Evolutionary conservation across 1,140 invertebrate species (phyloP).

Genomic region (Daktulosphaira vitifoliae): DNA sequence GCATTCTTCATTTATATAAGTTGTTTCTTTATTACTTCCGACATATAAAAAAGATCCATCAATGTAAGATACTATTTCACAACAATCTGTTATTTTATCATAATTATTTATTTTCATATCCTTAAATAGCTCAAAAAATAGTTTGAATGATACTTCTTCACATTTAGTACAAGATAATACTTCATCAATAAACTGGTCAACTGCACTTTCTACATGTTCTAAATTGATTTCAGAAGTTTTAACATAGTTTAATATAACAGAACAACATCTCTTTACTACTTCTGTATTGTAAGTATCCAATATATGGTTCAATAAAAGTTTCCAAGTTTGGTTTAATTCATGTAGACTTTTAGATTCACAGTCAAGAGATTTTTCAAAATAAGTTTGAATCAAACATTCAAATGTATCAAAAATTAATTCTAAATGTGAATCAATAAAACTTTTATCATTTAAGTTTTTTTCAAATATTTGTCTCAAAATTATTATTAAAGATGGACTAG

Average conservation of each 20-base stretch:
- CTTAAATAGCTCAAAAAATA: slow-evolving; percentile 2
- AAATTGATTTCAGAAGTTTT: background rate
- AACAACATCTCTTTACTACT: slow-evolving; percentile 9
- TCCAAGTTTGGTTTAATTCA: slow-evolving; percentile 14
- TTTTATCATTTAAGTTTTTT: slow-evolving; percentile 14
- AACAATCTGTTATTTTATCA: slow-evolving; percentile 16
- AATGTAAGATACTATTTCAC: slow-evolving; percentile 6
- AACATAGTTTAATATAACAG: slow-evolving; percentile 2
- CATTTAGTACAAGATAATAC: background rate
- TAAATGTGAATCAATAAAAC: background rate
- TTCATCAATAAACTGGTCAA: slow-evolving; percentile 25
- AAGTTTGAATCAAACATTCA: slow-evolving; percentile 13
- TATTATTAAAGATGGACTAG: background rate
- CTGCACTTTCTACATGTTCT: slow-evolving; percentile 25
- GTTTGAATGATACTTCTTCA: background rate
- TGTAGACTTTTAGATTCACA: slow-evolving; percentile 11
- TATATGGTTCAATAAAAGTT: slow-evolving; percentile 12
- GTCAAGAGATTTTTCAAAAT: slow-evolving; percentile 9
- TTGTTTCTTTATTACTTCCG: background rate
- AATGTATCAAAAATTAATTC: slow-evolving; percentile 9
- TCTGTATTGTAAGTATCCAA: background rate
- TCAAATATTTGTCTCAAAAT: slow-evolving; percentile 30
- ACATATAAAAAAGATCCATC: slow-evolving; percentile 12
- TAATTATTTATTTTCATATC: background rate
- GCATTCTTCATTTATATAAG: background rate